Conservation (phyloP, 1,140 invertebrate species). For the Aphis gossypii region DNA sequence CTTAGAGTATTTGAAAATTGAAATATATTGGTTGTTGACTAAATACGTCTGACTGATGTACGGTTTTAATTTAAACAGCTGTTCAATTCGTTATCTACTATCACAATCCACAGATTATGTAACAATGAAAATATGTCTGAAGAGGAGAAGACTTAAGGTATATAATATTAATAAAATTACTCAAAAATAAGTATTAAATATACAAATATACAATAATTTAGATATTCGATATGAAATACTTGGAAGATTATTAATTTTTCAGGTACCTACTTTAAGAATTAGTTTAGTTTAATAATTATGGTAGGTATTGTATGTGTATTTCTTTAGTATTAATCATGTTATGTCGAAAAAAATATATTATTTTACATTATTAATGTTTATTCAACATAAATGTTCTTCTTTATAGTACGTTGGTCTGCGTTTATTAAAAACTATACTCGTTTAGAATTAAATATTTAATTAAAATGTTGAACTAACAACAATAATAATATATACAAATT, state of each 20-base stretch:
- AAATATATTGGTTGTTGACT: neutral
- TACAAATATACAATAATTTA: neutral
- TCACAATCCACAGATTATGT: constrained; percentile 3
- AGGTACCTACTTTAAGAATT: neutral
- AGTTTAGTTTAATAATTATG: neutral
- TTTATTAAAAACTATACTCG: neutral
- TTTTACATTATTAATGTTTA: neutral
- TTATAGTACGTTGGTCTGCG: neutral
- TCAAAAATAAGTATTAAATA: neutral
- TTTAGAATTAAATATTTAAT: neutral
- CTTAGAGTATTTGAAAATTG: neutral
- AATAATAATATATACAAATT: neutral
- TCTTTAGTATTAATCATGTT: neutral
- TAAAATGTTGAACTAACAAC: neutral
- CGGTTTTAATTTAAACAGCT: constrained; percentile 21
- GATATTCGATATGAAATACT: neutral
- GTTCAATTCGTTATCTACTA: constrained; percentile 13
- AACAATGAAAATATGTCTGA: neutral
- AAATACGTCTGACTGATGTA: neutral
- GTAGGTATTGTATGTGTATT: neutral
- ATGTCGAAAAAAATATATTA: neutral
- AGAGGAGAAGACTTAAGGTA: neutral
- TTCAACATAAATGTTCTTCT: neutral
- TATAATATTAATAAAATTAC: neutral
- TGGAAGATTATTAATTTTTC: neutral